These are phyloP conservation scores for Lacanobia wlatinum DNA, from an alignment of 2,888 invertebrate genomes.

Conservation along the genomic window DNA sequence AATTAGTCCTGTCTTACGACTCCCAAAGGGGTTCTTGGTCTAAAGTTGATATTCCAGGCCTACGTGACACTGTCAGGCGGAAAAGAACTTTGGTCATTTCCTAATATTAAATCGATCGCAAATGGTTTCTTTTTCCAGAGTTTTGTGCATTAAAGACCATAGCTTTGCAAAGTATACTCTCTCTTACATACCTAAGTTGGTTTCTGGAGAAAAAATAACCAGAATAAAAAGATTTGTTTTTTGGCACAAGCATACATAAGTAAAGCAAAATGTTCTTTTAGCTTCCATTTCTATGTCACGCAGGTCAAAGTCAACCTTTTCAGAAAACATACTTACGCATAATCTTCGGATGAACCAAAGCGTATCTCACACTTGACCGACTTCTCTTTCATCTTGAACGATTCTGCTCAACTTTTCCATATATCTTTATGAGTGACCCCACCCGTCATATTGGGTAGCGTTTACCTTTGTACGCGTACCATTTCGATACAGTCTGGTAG, in stretches of 20 bases:
- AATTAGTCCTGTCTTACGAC: slow-evolving; percentile 35
- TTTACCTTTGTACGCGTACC: slow-evolving; percentile 48
- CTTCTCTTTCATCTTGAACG: slow-evolving; percentile 66
- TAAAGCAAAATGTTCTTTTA: slow-evolving; percentile 16
- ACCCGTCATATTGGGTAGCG: slow-evolving; percentile 53
- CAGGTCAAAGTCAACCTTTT: slow-evolving; percentile 41
- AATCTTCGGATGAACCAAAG: slow-evolving; percentile 59
- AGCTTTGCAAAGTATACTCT: not conserved
- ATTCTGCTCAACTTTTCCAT: slow-evolving; percentile 56
- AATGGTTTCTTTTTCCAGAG: not conserved
- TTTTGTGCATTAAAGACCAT: not conserved
- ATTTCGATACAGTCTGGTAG: slow-evolving; percentile 27
- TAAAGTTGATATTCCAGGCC: slow-evolving; percentile 9
- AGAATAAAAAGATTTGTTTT: slow-evolving; percentile 18
- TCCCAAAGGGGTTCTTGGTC: not conserved
- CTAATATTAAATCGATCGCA: not conserved
- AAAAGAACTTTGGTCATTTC: not conserved
- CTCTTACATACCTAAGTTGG: not conserved
- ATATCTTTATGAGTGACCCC: slow-evolving; percentile 64
- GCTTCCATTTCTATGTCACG: slow-evolving; percentile 25
- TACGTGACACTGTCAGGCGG: not conserved
- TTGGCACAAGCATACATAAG: not conserved
- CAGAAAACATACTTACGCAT: slow-evolving; percentile 50
- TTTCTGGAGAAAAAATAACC: not conserved
- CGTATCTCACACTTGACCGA: slow-evolving; percentile 63